These are phyloP conservation scores for Aleiodes leptofemur DNA, from an alignment of 2,888 invertebrate species.

Conservation along the genomic window DNA sequence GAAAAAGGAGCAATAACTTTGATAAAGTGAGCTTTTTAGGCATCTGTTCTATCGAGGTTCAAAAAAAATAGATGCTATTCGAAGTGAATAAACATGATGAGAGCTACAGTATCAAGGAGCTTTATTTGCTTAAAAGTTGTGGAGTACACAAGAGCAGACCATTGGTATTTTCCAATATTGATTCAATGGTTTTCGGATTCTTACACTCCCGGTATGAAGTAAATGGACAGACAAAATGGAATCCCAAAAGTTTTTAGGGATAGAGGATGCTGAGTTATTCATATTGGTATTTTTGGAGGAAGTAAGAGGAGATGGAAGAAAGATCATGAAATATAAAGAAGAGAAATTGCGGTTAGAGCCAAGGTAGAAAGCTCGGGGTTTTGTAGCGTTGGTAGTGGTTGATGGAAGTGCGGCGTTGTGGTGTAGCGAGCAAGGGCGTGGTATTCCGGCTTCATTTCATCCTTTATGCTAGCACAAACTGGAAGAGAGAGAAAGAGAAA, in stretches of 20 bases:
- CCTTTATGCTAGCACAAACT: slow-evolving; percentile 65
- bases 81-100: too few relatives aligned
- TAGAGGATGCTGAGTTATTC: background rate
- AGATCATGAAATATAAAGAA: slow-evolving; percentile 26
- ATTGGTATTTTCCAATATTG: slow-evolving; percentile 70
- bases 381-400: slow-evolving; percentile 55
- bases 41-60: background rate
- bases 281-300: slow-evolving; percentile 16
- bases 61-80: background rate
- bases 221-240: slow-evolving; percentile 32
- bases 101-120: background rate
- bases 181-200: slow-evolving; percentile 69
- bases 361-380: slow-evolving; percentile 56
- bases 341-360: slow-evolving; percentile 57
- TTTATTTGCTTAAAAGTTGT: slow-evolving; percentile 1
- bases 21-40: background rate
- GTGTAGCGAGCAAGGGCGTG: slow-evolving; percentile 60
- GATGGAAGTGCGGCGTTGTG: slow-evolving; percentile 54
- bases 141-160: slow-evolving; percentile 42
- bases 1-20: slow-evolving; percentile 5
- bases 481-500: slow-evolving; percentile 51
- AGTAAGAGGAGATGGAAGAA: slow-evolving; percentile 25
- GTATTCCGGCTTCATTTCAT: slow-evolving; percentile 72
- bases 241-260: too few relatives aligned
- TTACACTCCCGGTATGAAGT: slow-evolving; percentile 58